Conservation (phyloP, 2,797 vertebrate species). For the Helicolenus hilgendorfi region DNA sequence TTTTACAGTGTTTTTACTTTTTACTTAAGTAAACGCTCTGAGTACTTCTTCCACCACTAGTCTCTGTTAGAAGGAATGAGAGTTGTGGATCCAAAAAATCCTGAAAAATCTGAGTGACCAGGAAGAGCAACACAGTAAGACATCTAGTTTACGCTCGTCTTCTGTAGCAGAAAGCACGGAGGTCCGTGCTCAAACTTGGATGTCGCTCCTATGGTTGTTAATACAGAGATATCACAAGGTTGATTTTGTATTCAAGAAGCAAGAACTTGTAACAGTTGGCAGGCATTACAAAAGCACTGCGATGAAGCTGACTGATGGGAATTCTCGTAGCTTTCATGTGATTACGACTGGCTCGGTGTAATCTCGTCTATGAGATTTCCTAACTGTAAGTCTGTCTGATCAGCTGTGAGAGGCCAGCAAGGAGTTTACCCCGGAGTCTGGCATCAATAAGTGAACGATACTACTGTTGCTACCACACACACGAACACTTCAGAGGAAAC, state of each 20-base stretch:
- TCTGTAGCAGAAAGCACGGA: background rate
- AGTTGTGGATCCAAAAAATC: background rate
- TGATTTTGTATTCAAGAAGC: slow-evolving; percentile 32
- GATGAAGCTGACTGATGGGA: slow-evolving; percentile 7
- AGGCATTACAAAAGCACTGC: slow-evolving; percentile 26
- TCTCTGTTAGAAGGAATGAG: background rate
- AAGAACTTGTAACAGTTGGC: slow-evolving; percentile 42
- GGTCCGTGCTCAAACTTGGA: background rate
- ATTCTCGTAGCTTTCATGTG: slow-evolving; percentile 43
- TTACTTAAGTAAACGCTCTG: no score
- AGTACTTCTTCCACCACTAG: no score
- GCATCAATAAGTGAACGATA: slow-evolving; percentile 21
- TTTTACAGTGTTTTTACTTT: no score
- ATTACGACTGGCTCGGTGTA: slow-evolving; percentile 20
- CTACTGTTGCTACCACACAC: background rate
- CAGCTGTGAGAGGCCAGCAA: slow-evolving; percentile 39
- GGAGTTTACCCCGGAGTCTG: slow-evolving; percentile 16
- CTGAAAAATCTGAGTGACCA: background rate
- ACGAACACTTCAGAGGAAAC: slow-evolving; percentile 1
- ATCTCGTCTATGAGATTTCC: slow-evolving; percentile 32
- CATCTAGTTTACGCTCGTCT: background rate
- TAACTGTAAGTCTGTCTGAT: slow-evolving; percentile 54
- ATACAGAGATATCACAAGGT: slow-evolving; percentile 6
- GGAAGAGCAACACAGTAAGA: background rate
- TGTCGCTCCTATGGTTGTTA: background rate